Evolutionary conservation across 2,113 vertebrate species (phyloP).

Genomic region (Actinemys pallida): DNA sequence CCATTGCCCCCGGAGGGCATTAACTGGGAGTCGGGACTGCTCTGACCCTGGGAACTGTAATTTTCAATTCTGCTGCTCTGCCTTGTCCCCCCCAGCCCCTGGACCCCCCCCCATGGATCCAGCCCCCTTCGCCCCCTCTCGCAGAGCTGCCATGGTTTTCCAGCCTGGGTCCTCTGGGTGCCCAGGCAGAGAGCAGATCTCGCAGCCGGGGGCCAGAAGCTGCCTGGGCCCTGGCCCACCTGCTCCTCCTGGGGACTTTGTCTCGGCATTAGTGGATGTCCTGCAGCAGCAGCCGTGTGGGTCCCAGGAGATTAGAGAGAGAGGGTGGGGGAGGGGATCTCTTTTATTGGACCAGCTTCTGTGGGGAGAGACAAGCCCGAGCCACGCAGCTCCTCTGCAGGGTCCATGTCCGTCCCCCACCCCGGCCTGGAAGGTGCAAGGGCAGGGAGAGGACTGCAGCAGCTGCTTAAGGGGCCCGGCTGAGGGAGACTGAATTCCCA

Average conservation of each 20-base stretch:
- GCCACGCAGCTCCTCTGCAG: too few relatives aligned
- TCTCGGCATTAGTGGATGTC: neutral
- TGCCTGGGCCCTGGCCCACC: neutral
- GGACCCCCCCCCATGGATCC: too few relatives aligned
- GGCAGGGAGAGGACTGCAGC: too few relatives aligned
- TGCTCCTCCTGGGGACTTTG: neutral
- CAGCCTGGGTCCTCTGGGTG: neutral
- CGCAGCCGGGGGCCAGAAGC: too few relatives aligned
- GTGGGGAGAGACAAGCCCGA: neutral
- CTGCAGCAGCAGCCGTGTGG: neutral
- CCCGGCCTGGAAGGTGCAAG: too few relatives aligned
- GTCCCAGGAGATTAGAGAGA: neutral
- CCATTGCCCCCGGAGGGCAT: neutral
- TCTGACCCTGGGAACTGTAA: neutral
- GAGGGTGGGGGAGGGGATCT: neutral
- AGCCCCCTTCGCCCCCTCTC: neutral
- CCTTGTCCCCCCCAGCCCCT: too few relatives aligned
- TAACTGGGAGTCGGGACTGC: neutral
- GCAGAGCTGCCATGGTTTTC: neutral
- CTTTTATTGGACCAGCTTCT: neutral
- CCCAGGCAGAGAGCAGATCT: neutral
- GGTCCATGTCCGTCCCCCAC: neutral
- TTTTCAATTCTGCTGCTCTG: neutral
- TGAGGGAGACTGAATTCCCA: neutral
- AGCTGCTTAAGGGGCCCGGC: neutral